Evolutionary conservation across 2,888 invertebrate genomes (phyloP).

Genomic region (Trissolcus japonicus): DNA sequence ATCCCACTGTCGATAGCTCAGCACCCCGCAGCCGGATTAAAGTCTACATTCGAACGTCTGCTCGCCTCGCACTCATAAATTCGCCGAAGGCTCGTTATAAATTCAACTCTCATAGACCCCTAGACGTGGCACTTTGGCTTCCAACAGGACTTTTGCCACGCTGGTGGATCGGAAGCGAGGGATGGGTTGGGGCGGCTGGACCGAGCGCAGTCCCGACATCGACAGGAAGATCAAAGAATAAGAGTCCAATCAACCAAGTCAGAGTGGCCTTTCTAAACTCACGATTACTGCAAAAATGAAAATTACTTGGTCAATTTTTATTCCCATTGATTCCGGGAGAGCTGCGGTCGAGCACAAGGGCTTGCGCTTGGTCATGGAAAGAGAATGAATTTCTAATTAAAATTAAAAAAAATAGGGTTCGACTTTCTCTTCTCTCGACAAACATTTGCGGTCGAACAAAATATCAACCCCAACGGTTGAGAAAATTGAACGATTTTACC

Average conservation of each 20-base stretch:
- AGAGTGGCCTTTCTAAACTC: constrained; percentile 45
- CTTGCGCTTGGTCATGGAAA: constrained; percentile 28
- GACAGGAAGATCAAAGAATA: constrained; percentile 56
- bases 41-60: constrained; percentile 73
- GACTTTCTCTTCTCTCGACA: background rate
- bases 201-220: constrained; percentile 31
- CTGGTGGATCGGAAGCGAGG: constrained; percentile 53
- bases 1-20: constrained; percentile 74
- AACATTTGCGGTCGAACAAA: background rate
- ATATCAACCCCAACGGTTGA: background rate
- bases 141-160: constrained; percentile 54
- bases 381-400: constrained; percentile 37
- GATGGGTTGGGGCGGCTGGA: constrained; percentile 38
- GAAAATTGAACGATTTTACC: background rate
- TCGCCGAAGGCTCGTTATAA: constrained; percentile 68
- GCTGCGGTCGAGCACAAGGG: background rate
- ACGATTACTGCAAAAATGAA: constrained; percentile 44
- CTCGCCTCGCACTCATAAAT: constrained; percentile 67
- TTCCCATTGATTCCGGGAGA: constrained; percentile 14
- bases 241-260: constrained; percentile 52
- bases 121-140: constrained; percentile 56
- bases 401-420: constrained; percentile 5
- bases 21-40: constrained; percentile 71
- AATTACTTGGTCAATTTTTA: constrained; percentile 49
- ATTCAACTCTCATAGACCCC: constrained; percentile 67